Conservation (phyloP, 2,113 vertebrate genomes). For the Pangasianodon gigas region DNA sequence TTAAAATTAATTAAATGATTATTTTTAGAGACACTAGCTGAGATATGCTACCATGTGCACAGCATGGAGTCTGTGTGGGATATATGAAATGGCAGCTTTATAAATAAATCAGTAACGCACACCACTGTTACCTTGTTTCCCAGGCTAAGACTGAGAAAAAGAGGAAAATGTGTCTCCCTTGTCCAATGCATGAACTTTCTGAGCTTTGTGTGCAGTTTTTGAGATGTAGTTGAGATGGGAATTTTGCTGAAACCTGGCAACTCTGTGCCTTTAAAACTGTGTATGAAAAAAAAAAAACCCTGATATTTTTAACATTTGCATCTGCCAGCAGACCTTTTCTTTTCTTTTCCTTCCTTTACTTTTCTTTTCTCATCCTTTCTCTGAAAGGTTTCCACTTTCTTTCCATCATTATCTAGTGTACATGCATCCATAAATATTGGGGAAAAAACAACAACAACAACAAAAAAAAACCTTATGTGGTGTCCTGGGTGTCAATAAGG, state of each 20-base stretch:
- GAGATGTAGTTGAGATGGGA: neutral
- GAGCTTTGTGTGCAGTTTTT: neutral
- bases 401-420: too few relatives aligned
- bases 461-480: neutral
- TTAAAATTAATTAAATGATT: neutral
- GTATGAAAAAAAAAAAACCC: too few relatives aligned
- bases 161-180: neutral
- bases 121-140: neutral
- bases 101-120: neutral
- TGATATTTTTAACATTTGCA: neutral
- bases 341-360: neutral
- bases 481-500: too few relatives aligned
- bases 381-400: neutral
- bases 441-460: too few relatives aligned
- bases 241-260: too few relatives aligned
- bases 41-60: neutral
- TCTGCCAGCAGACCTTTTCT: neutral
- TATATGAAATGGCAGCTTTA: neutral
- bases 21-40: neutral
- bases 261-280: too few relatives aligned
- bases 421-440: too few relatives aligned
- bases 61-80: neutral
- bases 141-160: neutral
- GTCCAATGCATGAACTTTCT: neutral
- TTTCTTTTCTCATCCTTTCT: neutral